Evolutionary conservation across 2,113 vertebrate genomes (phyloP), one percentile per base, ranked within the genome.

Genomic region (Bufo gargarizans): DNA sequence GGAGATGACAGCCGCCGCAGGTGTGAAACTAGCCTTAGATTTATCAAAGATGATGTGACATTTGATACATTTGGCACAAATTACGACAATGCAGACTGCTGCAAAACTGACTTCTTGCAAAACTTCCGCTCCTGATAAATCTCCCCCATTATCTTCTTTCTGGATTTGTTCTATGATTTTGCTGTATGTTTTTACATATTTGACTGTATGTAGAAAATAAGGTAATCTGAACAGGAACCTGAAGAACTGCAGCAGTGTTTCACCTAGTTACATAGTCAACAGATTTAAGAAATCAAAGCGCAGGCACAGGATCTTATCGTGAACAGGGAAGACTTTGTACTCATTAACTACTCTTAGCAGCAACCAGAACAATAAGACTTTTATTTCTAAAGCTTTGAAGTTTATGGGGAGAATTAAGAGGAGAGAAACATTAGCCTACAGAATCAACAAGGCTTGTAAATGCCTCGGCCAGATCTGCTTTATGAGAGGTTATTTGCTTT

Each of bases 291-390:
- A 78, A 82, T 83, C n/a, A 83, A 13, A 47, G 81, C 22, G 2
- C 45, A 45, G 3, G 43, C n/a, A 49, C 22, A 45, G 19, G 4
- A 78, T 81, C 77, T 87, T 87, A 87, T 80, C 77, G 81, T 50
- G 6, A 4, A 43, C 61, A n/a, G 0, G 6, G 33, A 9, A 88
- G 69, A 88, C 81, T 88, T 88, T 89, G 87, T 77, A 84, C 82
- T 84, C 53, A 19, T 63, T 77, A 47, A 53, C 17, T 49, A 17
- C 4, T 83, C 81, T 10, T 50, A n/a, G 22, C 58, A 12, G 56
- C 8, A n/a, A 8, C 67, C 47, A 16, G 71, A 88, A 83, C 87
- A 88, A 88, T 76, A 11, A 56, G 58, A 10, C 58, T 84, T 72
- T 67, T 65, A 6, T 53, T 45, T 13, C 47, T 9, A 14, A 13